phyloP scores from a whole-genome alignment of 2,113 vertebrate species.

The Varanus komodoensis region DNA sequence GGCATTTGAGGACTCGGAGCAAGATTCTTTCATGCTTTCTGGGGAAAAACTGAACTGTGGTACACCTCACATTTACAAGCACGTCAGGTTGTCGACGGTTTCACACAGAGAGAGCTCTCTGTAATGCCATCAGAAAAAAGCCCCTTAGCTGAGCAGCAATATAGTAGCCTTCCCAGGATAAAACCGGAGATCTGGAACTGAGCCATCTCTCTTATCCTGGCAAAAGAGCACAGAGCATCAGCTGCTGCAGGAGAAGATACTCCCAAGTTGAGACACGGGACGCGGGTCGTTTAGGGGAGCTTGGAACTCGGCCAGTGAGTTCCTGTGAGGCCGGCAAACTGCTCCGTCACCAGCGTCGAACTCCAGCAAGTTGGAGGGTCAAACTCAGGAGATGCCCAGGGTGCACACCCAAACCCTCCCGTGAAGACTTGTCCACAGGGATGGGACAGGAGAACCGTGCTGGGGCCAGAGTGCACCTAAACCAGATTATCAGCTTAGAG shows the following conservation, averaged over 20 bases:
- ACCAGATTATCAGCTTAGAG: too few species aligned
- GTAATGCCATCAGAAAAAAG: not conserved
- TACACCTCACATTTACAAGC: not conserved
- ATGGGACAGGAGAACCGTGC: not conserved
- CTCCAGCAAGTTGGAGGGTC: too few species aligned
- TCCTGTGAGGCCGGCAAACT: too few species aligned
- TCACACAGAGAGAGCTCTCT: not conserved
- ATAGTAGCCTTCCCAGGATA: not conserved
- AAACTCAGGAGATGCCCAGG: not conserved
- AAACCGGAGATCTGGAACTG: not conserved
- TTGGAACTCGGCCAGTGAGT: too few species aligned
- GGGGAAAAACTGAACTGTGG: too few species aligned
- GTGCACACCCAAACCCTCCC: not conserved
- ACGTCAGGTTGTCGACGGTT: not conserved
- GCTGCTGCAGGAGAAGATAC: not conserved
- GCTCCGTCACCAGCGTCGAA: too few species aligned
- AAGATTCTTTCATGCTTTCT: too few species aligned
- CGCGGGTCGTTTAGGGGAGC: too few species aligned
- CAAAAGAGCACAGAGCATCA: not conserved
- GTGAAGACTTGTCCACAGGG: not conserved
- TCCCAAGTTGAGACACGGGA: too few species aligned
- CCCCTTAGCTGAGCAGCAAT: not conserved
- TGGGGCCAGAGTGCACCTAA: not conserved
- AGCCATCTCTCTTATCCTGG: not conserved
- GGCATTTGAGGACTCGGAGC: too few species aligned